Conservation (phyloP, 2,797 vertebrate genomes). For the Xerus rutilus region DNA sequence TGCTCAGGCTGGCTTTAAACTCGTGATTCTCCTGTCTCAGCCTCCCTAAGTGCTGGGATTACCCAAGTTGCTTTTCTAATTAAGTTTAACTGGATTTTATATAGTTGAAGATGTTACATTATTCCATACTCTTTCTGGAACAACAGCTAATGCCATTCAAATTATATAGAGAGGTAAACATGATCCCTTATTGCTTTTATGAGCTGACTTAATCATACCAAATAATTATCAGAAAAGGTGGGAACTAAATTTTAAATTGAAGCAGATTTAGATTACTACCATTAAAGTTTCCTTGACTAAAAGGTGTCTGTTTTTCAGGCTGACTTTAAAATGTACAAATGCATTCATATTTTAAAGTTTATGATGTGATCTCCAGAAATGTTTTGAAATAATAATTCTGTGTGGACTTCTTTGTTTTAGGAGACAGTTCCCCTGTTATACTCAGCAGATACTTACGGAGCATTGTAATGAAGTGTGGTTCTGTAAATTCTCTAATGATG, state of each 20-base stretch:
- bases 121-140: neutral
- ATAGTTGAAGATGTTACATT: slow-evolving; percentile 9
- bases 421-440: slow-evolving; percentile 99
- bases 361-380: neutral
- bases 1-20: too few species aligned
- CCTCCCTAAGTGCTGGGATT: too few species aligned
- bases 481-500: slow-evolving; percentile 99
- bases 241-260: slow-evolving; percentile 5
- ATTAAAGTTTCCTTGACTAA: neutral
- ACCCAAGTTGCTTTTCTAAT: neutral
- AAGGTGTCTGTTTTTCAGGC: slow-evolving; percentile 37
- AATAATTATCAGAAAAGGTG: neutral
- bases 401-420: slow-evolving; percentile 86
- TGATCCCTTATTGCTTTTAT: neutral
- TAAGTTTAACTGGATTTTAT: neutral
- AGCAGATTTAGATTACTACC: slow-evolving; percentile 15
- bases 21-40: too few species aligned
- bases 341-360: slow-evolving; percentile 24
- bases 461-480: slow-evolving; percentile 99
- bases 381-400: slow-evolving; percentile 62
- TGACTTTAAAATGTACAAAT: neutral
- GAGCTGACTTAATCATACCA: slow-evolving; percentile 4
- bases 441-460: slow-evolving; percentile 99
- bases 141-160: neutral
- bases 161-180: neutral